A percentile compares a stretch with the other conserved stretches of the same genome.
These are phyloP conservation scores for Cactoblastis cactorum DNA, from an alignment of 2,888 invertebrate species.

Conservation along the genomic window DNA sequence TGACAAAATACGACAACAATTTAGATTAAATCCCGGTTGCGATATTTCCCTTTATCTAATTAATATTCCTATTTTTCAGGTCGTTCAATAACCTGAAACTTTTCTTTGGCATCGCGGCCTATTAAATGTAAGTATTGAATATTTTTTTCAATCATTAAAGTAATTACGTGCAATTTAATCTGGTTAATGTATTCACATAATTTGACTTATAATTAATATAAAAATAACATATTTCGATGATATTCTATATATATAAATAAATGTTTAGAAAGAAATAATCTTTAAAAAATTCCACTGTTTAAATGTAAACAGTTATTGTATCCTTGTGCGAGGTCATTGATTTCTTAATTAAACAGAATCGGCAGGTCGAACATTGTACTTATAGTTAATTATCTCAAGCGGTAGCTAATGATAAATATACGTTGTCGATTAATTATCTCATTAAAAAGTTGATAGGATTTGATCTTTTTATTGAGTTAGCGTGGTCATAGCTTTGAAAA, in stretches of 20 bases:
- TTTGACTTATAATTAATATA: too few species aligned
- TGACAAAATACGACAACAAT: too few species aligned
- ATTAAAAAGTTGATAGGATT: background rate
- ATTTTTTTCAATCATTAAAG: background rate
- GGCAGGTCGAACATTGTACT: slow-evolving; percentile 18
- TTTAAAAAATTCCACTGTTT: slow-evolving; percentile 30
- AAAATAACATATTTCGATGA: too few species aligned
- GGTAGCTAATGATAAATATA: background rate
- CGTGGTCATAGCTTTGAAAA: background rate
- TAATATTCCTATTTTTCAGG: slow-evolving; percentile 50
- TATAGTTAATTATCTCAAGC: slow-evolving; percentile 2
- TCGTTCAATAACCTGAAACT: slow-evolving; percentile 63
- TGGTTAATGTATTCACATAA: background rate
- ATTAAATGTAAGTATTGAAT: slow-evolving; percentile 61
- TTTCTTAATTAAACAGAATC: slow-evolving; percentile 33
- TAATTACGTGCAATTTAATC: background rate
- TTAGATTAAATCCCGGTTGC: too few species aligned
- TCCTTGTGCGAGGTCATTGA: slow-evolving; percentile 35
- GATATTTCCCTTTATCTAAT: too few species aligned
- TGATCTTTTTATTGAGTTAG: background rate
- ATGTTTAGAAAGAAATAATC: too few species aligned
- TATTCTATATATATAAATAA: too few species aligned
- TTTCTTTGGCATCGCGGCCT: slow-evolving; percentile 57
- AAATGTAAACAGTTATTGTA: slow-evolving; percentile 30
- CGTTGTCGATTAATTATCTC: slow-evolving; percentile 3